These are phyloP conservation scores for Oligia strigilis DNA, from an alignment of 2,888 invertebrate species.

Conservation along the genomic window DNA sequence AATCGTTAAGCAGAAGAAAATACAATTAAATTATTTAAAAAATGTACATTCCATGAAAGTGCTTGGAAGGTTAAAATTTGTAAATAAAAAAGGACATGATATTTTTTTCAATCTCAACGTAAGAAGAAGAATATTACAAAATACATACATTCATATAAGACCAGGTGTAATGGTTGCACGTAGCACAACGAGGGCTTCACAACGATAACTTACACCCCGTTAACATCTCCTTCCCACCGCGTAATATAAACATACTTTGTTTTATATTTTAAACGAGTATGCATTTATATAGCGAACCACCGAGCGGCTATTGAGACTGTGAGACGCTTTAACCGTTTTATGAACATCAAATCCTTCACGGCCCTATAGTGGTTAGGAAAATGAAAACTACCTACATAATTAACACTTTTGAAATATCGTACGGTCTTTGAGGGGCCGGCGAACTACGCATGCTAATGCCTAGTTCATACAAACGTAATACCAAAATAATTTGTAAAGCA, in stretches of 20 bases:
- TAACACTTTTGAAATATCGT: neutral
- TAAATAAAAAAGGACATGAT: neutral
- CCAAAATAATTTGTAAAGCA: no score
- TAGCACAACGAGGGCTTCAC: constrained; percentile 32
- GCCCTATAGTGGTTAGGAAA: constrained; percentile 12
- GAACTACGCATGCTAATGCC: no score
- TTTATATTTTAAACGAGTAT: constrained; percentile 58
- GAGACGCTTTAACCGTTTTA: constrained; percentile 43
- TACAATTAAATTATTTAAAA: neutral
- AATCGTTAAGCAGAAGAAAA: neutral
- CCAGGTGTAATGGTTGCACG: constrained; percentile 54
- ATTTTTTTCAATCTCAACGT: constrained; percentile 8
- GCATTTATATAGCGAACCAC: constrained; percentile 43
- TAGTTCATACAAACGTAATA: no score
- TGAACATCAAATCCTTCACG: constrained; percentile 60
- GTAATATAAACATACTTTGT: constrained; percentile 62
- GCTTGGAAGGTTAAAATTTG: neutral
- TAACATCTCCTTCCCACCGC: constrained; percentile 55
- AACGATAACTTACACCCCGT: constrained; percentile 63
- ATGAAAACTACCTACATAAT: constrained; percentile 21
- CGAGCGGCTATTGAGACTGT: constrained; percentile 31
- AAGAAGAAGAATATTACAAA: constrained; percentile 29
- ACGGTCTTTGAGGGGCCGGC: neutral
- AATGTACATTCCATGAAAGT: no score
- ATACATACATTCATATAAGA: constrained; percentile 51